Evolutionary conservation across 2,888 invertebrate genomes (phyloP).

Genomic region (Antheraea assamensis): DNA sequence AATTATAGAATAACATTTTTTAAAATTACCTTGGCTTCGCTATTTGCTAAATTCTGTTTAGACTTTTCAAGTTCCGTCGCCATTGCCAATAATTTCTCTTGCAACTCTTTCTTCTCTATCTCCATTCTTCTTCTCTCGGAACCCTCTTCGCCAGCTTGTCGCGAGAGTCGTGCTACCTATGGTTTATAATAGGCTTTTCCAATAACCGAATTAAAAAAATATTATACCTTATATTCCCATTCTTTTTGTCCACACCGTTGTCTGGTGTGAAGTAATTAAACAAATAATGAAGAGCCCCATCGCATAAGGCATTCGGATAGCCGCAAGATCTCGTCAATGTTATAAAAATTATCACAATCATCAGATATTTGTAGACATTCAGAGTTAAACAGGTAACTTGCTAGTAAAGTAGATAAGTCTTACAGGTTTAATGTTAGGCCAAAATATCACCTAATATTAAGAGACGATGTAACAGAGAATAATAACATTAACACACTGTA

Average conservation of each 20-base stretch:
- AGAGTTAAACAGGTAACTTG: too few species aligned
- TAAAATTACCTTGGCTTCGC: conserved; percentile 85
- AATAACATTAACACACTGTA: too few species aligned
- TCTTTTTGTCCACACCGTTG: not conserved
- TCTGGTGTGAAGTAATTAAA: not conserved
- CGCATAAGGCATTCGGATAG: too few species aligned
- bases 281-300: not conserved
- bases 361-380: too few species aligned
- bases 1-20: not conserved
- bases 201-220: not conserved
- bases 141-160: conserved; percentile 93
- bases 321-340: too few species aligned
- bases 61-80: conserved; percentile 86
- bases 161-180: conserved; percentile 89
- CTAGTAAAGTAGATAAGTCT: too few species aligned
- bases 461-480: too few species aligned
- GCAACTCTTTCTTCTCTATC: conserved; percentile 84
- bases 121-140: conserved; percentile 89
- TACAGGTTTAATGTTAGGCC: too few species aligned
- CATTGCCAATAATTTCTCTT: conserved; percentile 84
- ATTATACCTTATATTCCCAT: not conserved
- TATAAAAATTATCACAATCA: too few species aligned
- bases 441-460: too few species aligned
- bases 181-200: conserved; percentile 17
- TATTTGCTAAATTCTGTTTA: conserved; percentile 84